phyloP scores from a whole-genome alignment of 2,113 vertebrate species.

The Cyanoramphus novaezelandiae region DNA sequence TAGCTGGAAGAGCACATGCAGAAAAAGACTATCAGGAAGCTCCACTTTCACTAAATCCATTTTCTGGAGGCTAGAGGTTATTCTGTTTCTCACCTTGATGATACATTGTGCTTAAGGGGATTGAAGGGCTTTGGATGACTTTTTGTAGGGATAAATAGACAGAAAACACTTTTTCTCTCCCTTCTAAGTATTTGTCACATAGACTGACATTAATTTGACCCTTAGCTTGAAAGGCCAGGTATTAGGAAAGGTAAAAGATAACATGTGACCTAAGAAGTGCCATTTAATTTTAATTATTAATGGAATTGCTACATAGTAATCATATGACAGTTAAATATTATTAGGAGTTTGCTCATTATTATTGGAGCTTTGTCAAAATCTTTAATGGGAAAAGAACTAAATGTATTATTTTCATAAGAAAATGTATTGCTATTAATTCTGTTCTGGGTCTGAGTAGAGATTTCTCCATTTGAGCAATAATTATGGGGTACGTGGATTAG shows the following conservation, averaged over 20 bases:
- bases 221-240: background rate
- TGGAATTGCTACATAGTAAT: background rate
- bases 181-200: background rate
- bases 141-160: background rate
- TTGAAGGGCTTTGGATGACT: background rate
- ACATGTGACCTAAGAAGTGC: background rate
- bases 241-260: background rate
- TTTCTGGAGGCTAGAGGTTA: background rate
- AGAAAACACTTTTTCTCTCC: background rate
- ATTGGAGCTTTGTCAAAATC: background rate
- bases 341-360: background rate
- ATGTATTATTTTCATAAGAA: background rate
- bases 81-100: background rate
- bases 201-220: background rate
- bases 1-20: background rate
- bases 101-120: background rate
- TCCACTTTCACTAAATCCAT: slow-evolving; percentile 29
- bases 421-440: background rate
- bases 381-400: background rate
- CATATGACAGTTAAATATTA: background rate
- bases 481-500: background rate
- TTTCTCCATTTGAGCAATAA: background rate
- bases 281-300: slow-evolving; percentile 32
- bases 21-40: background rate
- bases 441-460: background rate